Evolutionary conservation across 2,888 invertebrate species (phyloP), one percentile per base, ranked within the genome.

Genomic region (Melikaiella ostensackeni): DNA sequence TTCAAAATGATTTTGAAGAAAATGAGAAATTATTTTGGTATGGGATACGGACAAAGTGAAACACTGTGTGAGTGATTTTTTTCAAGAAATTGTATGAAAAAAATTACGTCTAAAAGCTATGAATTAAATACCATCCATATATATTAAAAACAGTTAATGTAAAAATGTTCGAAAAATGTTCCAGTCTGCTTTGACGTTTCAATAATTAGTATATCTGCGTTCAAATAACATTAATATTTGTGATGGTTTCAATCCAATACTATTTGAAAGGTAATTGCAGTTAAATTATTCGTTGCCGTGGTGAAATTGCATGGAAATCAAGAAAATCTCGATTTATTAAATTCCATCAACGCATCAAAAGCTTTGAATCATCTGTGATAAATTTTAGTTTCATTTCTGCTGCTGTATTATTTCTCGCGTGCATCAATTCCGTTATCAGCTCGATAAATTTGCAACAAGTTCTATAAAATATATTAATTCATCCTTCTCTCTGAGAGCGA

Each of bases 401-500:
- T 55, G 21, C 42, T 46, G 19, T 30, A 3, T 30, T 64, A 64
- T 64, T 64, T 64, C 21, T 38, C 38, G 38, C 38, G 3, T 21
- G 64, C 64, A 66, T 46, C 46, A 46, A 66, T 66, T 70, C n/a
- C 50, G 30, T 70, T 70, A 50, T 70, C 70, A 70, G 70, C 50
- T 50, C 70, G 50, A 70, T 70, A 55, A 50, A 70, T 70, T 70
- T n/a, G 70, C 46, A 33, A 70, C 70, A 70, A 70, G 30, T 70
- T 70, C 30, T 27, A 46, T 30, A 70, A 70, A 50, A 66, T 66
- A 66, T 66, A 66, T 66, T 70, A 70, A 70, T 70, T 70, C 50
- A n/a, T 70, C 70, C 27, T 50, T 1, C 46, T 42, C 66, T 74
- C 57, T 42, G 55, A 74, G n/a, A 35, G 75, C 78, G 79, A 77